A percentile compares a stretch with the other conserved stretches of the same genome.
Evolutionary conservation across 2,113 vertebrate genomes (phyloP).

Genomic region (Sakesphorus luctuosus): DNA sequence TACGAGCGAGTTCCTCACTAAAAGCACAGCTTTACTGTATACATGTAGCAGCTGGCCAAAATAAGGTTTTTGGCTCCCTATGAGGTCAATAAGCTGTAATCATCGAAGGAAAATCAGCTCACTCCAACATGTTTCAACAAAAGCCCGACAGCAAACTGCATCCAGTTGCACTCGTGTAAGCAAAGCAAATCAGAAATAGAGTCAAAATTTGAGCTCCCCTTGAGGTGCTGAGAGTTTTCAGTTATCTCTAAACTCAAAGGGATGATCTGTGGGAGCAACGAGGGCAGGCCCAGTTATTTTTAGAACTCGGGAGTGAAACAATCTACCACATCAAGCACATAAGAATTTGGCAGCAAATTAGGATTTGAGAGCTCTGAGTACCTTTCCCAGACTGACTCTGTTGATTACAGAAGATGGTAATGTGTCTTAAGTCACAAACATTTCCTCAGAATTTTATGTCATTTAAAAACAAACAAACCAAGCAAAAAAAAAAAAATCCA

Average conservation of each 20-base stretch:
- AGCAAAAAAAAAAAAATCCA: background rate
- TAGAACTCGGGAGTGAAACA: slow-evolving; percentile 26
- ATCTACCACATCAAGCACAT: background rate
- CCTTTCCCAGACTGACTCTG: background rate
- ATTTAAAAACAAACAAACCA: background rate
- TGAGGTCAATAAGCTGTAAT: background rate
- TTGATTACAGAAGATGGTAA: background rate
- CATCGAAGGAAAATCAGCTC: background rate
- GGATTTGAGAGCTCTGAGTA: background rate
- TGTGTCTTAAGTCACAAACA: background rate
- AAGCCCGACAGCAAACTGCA: background rate
- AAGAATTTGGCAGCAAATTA: slow-evolving; percentile 25
- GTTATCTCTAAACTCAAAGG: background rate
- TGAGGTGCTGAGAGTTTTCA: background rate
- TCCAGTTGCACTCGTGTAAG: background rate
- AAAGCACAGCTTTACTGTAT: background rate
- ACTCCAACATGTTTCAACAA: background rate
- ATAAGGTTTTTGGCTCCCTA: background rate
- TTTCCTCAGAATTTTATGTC: background rate
- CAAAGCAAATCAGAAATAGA: background rate
- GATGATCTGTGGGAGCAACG: background rate
- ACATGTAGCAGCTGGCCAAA: background rate
- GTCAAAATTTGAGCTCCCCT: background rate
- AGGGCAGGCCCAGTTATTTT: slow-evolving; percentile 10
- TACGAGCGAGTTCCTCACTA: background rate